These are phyloP conservation scores for Scaptomyza parva DNA, from an alignment of 2,888 invertebrate genomes.

Conservation along the genomic window DNA sequence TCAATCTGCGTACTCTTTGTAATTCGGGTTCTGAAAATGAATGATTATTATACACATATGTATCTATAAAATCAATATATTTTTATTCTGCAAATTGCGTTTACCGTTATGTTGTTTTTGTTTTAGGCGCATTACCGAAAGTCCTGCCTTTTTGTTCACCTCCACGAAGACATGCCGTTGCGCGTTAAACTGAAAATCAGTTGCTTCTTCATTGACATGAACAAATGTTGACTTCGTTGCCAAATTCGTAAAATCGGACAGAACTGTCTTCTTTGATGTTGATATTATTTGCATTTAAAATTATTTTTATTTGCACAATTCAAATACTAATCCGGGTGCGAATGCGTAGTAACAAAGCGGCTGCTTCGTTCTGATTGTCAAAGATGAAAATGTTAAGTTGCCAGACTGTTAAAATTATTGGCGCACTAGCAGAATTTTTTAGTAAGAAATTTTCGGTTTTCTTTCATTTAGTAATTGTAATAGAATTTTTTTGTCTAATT, in stretches of 20 bases:
- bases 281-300: slow-evolving; percentile 82
- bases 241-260: slow-evolving; percentile 80
- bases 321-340: slow-evolving; percentile 7
- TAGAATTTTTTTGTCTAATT: neutral
- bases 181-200: slow-evolving; percentile 83
- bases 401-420: slow-evolving; percentile 21
- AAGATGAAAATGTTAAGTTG: slow-evolving; percentile 9
- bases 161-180: slow-evolving; percentile 80
- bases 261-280: slow-evolving; percentile 79
- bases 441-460: too few species aligned
- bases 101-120: slow-evolving; percentile 72
- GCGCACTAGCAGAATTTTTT: too few species aligned
- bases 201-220: slow-evolving; percentile 77
- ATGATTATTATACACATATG: too few species aligned
- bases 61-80: too few species aligned
- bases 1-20: slow-evolving; percentile 82
- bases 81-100: neutral
- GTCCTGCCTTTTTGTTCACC: slow-evolving; percentile 82
- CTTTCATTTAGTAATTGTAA: neutral
- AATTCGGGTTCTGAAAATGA: slow-evolving; percentile 68
- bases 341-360: slow-evolving; percentile 13
- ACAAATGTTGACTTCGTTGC: slow-evolving; percentile 79
- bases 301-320: neutral
- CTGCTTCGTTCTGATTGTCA: slow-evolving; percentile 13
- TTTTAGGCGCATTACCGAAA: slow-evolving; percentile 82